Base-by-base conservation (phyloP, 2,113 vertebrate genomes). In the Tragelaphus scriptus region DNA sequence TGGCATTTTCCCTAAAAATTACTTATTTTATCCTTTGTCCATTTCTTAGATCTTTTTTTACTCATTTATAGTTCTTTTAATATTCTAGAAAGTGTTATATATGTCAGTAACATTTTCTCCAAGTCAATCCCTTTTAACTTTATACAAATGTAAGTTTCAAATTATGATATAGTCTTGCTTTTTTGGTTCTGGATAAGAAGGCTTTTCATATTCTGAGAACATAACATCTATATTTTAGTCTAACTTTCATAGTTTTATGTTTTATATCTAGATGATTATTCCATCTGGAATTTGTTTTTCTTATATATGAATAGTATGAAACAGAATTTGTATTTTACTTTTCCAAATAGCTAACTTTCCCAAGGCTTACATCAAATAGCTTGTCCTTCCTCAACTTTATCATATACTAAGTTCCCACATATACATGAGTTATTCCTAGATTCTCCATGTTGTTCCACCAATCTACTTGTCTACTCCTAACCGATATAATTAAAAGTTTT, bases 1-100 rank as follows among this genome's bases (percentile, higher is more conserved):
- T 44, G 87, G n/a, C 51, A 94, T 94, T 92, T 86, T 97, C 90
- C 55, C 68, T 88, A 77, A 88, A 96, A 93, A 91, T 58, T 82
- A 84, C 5, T 87, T 90, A 85, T 63, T 87, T 77, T 77, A 81
- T 49, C 30, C 28, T 85, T 59, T 96, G 17, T 51, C 71, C 44
- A 56, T 63, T 95, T 95, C 84, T 79, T 63, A 94, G 47, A 21
- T 21, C 75, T 2, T 93, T 36, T 63, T 30, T 77, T 71, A 56
- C 49, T 91, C 32, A 88, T 40, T 59, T 89, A n/a, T 63, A 96
- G 59, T 80, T 85, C 28, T 63, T 55, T 88, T 91, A 71, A 55
- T 68, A 49, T 93, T 95, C 63, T 85, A 25, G 23, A 36, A 32
- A 85, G 19, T 85, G 49, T 77, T 40, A 65, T 44, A 26, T 71